Base-by-base conservation (phyloP, 2,113 vertebrate genomes). In the Talpa occidentalis region DNA sequence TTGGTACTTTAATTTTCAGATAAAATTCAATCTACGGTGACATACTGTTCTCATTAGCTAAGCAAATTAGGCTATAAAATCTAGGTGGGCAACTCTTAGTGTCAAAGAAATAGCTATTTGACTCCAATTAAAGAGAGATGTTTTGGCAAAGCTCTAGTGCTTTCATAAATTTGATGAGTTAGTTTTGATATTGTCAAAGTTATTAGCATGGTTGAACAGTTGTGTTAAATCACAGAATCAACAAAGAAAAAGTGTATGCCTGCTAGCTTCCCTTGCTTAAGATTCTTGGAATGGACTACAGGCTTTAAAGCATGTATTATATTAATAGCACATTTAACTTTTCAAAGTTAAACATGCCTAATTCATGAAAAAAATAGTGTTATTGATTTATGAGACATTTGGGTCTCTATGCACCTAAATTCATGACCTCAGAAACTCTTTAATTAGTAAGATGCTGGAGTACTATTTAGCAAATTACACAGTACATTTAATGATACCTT, bases 11-110 rank as follows among this genome's bases (percentile, higher is more conserved):
- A 22, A 82, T 94, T 96, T 95, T 91, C 74, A 80, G 69, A 89
- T 77, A 76, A 76, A 74, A 91, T 52, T 85, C 47, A 44, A 89
- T 70, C 47, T 84, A 64, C 44, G n/a, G 47, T 95, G 66, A 88
- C 40, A 92, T 62, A 84, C 17, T 74, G 26, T 92, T 92, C 81
- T 94, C 78, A 97, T 94, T 72, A 92, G 30, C 17, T 90, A 94
- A 89, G 76, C 35, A 94, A 91, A 94, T 32, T 79, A 96, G 42
- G 40, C 74, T 79, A 88, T 19, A 72, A 54, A 91, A 76, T 91
- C 22, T 86, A 83, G 87, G 66, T 95, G 93, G 76, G 77, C 37
- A 95, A 80, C 19, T 86, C n/a, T 92, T 56, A 76, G 64, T 66
- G 78, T 93, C 60, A 74, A 85, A 90, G 87, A 94, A 91, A 82